Percentiles rank a stretch among this genome's conserved stretches.
Evolutionary conservation across 2,113 vertebrate species (phyloP).

Genomic region (Sylvilagus bachmani): DNA sequence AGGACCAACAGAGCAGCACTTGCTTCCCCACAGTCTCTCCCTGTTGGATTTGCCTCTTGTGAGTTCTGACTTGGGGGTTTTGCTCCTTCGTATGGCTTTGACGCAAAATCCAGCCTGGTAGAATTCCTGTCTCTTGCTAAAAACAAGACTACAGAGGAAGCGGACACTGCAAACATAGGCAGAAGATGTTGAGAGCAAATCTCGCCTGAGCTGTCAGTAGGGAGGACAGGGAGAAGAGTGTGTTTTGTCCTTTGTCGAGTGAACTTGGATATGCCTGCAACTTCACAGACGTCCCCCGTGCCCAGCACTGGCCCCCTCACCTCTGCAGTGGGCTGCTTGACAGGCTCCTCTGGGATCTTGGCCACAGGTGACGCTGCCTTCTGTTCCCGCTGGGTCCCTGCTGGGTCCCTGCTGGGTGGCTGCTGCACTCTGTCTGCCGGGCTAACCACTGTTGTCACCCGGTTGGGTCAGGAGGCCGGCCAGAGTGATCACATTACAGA

Average conservation of each 20-base stretch:
- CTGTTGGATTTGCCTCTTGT: background rate
- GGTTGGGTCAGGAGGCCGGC: background rate
- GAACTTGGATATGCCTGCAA: background rate
- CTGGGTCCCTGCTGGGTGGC: background rate
- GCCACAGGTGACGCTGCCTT: background rate
- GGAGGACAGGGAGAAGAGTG: background rate
- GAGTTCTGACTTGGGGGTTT: background rate
- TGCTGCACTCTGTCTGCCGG: background rate
- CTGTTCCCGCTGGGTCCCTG: no score
- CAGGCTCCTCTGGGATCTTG: constrained; percentile 27
- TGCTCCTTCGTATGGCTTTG: background rate
- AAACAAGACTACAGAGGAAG: background rate
- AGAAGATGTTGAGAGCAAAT: background rate
- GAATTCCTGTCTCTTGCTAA: background rate
- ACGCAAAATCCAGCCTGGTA: background rate
- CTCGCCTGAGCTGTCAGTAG: background rate
- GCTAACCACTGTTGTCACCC: constrained; percentile 9
- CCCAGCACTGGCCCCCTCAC: constrained; percentile 41
- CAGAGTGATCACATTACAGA: constrained; percentile 56
- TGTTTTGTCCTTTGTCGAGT: background rate
- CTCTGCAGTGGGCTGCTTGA: constrained; percentile 26
- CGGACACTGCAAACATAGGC: background rate
- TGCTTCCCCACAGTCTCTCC: background rate
- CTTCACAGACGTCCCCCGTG: background rate
- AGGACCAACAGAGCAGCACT: background rate